A percentile compares a stretch with the other conserved stretches of the same genome.
Conservation (phyloP, 2,113 vertebrate species). For the Engystomops pustulosus region DNA sequence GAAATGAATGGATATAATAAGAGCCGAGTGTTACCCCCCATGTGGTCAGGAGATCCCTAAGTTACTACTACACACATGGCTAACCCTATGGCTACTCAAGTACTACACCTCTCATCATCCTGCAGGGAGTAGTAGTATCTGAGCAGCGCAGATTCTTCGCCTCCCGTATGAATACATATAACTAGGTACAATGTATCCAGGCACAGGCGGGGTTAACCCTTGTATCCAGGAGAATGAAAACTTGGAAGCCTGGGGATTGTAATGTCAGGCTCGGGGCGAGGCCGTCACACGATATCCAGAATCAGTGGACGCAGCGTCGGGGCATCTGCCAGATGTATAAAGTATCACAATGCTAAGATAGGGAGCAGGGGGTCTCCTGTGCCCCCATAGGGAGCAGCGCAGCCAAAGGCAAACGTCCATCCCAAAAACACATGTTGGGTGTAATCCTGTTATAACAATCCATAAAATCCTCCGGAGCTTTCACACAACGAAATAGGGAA, state of each 20-base stretch:
- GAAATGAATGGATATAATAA: too few species aligned
- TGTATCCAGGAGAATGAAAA: constrained; percentile 11
- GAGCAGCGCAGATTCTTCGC: too few species aligned
- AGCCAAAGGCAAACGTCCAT: constrained; percentile 20
- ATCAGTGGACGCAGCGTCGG: constrained; percentile 25
- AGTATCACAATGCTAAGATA: constrained; percentile 9
- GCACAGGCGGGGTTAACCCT: background rate
- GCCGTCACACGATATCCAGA: constrained; percentile 26
- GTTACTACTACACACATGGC: too few species aligned
- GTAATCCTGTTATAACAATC: constrained; percentile 19
- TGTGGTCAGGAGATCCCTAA: too few species aligned
- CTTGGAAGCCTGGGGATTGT: constrained; percentile 25
- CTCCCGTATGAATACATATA: too few species aligned
- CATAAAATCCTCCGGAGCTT: constrained; percentile 11
- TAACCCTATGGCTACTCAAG: too few species aligned
- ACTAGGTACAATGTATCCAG: too few species aligned
- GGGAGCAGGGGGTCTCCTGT: background rate
- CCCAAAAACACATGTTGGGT: constrained; percentile 32
- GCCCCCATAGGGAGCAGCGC: background rate
- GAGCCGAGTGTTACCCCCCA: too few species aligned
- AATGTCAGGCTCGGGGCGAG: constrained; percentile 36
- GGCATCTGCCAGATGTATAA: constrained; percentile 22
- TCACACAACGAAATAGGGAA: background rate
- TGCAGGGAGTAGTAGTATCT: too few species aligned
- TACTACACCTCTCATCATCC: too few species aligned